phyloP scores from a whole-genome alignment of 2,113 vertebrate genomes.

The Onychorhynchus coronatus region DNA sequence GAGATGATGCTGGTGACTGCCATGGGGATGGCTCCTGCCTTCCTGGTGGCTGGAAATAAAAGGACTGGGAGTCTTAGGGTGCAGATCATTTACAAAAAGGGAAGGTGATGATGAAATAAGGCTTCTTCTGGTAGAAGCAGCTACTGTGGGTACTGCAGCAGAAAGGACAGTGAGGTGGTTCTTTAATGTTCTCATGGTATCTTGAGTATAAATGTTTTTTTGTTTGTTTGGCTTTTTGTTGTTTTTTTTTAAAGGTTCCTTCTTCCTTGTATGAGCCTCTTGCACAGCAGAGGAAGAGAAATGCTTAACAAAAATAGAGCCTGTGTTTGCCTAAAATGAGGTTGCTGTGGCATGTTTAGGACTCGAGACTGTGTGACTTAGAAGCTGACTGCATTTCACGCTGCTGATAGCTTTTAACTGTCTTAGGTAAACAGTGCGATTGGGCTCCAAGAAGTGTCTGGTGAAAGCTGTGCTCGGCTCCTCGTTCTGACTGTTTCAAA shows the following conservation, averaged over 20 bases:
- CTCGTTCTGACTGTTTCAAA: conserved; percentile 7
- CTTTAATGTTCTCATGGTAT: background rate
- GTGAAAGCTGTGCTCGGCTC: background rate
- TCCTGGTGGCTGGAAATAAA: background rate
- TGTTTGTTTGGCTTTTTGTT: background rate
- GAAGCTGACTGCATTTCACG: conserved; percentile 39
- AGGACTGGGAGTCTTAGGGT: background rate
- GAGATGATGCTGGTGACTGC: background rate
- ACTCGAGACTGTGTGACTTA: conserved; percentile 27
- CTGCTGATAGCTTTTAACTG: conserved; percentile 55
- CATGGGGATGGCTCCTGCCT: background rate
- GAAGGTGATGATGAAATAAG: background rate
- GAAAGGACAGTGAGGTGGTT: background rate
- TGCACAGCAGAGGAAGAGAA: conserved; percentile 19
- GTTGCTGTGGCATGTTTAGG: conserved; percentile 50
- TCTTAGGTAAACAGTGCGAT: conserved; percentile 15
- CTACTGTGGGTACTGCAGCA: background rate
- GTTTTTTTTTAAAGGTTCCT: background rate
- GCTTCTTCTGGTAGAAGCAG: background rate
- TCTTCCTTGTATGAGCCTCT: conserved; percentile 6
- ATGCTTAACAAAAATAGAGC: conserved; percentile 27
- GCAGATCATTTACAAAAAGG: background rate
- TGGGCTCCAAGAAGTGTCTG: background rate
- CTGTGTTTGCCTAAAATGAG: conserved; percentile 41
- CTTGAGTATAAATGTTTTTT: background rate